Base-by-base conservation (phyloP, 2,797 vertebrate species). In the Halcyon smyrnensis region DNA sequence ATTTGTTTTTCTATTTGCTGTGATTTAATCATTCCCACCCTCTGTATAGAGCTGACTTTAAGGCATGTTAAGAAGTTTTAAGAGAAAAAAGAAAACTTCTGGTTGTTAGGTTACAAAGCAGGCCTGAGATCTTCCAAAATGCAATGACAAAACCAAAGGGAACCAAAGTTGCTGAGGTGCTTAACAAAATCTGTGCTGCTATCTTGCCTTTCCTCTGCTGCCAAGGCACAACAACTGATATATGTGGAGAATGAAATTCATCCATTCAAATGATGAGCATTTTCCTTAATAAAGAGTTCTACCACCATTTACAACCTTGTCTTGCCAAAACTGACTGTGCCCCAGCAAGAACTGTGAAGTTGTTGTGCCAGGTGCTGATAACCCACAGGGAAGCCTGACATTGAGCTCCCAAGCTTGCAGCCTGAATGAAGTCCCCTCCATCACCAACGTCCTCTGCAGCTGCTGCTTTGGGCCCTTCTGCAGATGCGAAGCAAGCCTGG, bases 371-470 rank as follows among this genome's bases (percentile, higher is more conserved):
- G 63, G 30, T 27, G 51, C 75, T 67, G 51, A 9, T 27, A 32
- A 23, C 28, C 7, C 46, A 30, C 36, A 45, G 63, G 54, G 57
- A 69, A 53, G 19, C 14, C 51, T 46, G 19, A n/a, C 17, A 13
- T 21, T 0, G 1, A 48, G 11, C 34, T 90, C 68, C 63, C 1
- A 3, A 15, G 14, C 36, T 15, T 25, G 30, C 36, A 64, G 45
- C 11, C 13, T 11, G 11, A 32, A 17, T 13, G 21, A 73, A 87
- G 39, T 7, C 13, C 25, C 7, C 11, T 87, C 23, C 12, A 14
- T 53, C 6, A 1, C 23, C 8, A 4, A 7, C 27, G 36, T 14
- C 12, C 8, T 9, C 9, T 32, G 18, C 1, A 51, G 54, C 50
- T 76, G 70, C 51, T 65, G 24, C 54, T 65, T 60, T n/a, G 8